These are phyloP conservation scores for Pocillopora damicornis DNA, from an alignment of 64 coral and sea anemone genomes.

Conservation along the genomic window DNA sequence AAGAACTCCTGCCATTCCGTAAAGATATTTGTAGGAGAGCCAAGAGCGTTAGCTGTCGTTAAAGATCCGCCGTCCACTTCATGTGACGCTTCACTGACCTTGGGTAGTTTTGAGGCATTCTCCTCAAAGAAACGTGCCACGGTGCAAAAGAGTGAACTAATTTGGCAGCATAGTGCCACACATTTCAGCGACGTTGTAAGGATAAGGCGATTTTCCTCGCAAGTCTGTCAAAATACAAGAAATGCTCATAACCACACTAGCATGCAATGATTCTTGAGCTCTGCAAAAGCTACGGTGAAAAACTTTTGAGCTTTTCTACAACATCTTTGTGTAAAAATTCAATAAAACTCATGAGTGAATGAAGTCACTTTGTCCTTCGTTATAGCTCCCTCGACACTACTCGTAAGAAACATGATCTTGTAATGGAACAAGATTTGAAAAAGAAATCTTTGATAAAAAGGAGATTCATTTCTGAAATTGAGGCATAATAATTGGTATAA, in stretches of 20 bases:
- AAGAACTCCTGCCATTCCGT: conserved; percentile 92
- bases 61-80: not conserved
- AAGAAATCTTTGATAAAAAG: no score
- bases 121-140: conserved; percentile 50
- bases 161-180: conserved; percentile 27
- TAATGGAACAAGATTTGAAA: no score
- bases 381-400: no score
- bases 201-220: conserved; percentile 33
- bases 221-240: conserved; percentile 30
- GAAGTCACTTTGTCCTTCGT: no score
- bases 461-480: no score
- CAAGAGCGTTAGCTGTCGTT: not conserved
- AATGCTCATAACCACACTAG: not conserved
- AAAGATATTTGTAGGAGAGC: conserved; percentile 69
- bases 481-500: no score
- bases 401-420: no score
- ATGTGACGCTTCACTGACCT: conserved; percentile 7
- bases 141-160: conserved; percentile 20
- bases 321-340: no score
- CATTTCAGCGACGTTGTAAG: conserved; percentile 27
- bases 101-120: conserved; percentile 1
- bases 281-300: no score
- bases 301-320: no score
- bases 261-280: no score
- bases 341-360: no score